A percentile compares a stretch with the other conserved stretches of the same genome.
Conservation (phyloP, 2,113 vertebrate species). For the Pomatorhinus ruficollis region DNA sequence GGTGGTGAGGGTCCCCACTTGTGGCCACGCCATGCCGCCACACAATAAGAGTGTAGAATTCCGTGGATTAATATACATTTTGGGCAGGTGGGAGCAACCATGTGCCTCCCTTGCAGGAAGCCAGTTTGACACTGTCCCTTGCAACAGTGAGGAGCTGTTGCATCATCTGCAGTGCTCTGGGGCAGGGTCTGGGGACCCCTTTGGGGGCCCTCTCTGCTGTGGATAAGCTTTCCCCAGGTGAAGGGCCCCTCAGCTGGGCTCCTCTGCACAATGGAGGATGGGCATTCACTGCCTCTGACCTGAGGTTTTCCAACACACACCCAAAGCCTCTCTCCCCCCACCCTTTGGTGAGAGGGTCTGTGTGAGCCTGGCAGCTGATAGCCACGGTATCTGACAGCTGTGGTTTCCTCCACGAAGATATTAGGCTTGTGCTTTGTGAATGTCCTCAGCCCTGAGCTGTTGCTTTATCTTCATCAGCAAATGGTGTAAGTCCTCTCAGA, state of each 20-base stretch:
- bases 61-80: rapidly evolving
- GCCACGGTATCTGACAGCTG: neutral
- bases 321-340: neutral
- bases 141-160: neutral
- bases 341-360: rapidly evolving
- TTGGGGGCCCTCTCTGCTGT: neutral
- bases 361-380: neutral
- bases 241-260: neutral
- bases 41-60: neutral
- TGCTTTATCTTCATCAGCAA: neutral
- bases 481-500: neutral
- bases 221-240: neutral
- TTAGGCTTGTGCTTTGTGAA: neutral
- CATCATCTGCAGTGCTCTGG: neutral
- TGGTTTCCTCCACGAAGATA: rapidly evolving
- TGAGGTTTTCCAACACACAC: neutral
- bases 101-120: rapidly evolving
- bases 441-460: too few relatives aligned
- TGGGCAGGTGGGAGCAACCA: neutral
- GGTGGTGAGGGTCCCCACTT: neutral
- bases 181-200: neutral
- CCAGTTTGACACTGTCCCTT: neutral
- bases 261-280: rapidly evolving
- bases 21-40: rapidly evolving
- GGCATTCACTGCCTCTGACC: neutral